A percentile compares a stretch with the other conserved stretches of the same genome.
phyloP scores from a whole-genome alignment of 2,888 invertebrate species.

The Drosophila aldrichi region DNA sequence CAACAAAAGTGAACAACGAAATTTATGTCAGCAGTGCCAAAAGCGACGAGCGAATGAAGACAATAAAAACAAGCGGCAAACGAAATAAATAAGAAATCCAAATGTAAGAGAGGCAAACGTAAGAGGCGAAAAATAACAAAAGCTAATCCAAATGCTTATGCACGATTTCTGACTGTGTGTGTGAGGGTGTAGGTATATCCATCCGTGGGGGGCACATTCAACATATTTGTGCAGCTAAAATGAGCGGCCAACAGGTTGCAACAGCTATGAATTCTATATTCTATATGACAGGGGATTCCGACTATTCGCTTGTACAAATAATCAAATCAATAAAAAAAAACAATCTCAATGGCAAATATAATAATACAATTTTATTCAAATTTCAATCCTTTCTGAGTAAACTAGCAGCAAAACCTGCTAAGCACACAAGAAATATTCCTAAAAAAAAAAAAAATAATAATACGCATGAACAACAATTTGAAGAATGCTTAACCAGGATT shows the following conservation, averaged over 20 bases:
- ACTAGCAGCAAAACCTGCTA: not conserved
- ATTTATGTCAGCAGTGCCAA: constrained; percentile 82
- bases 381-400: not conserved
- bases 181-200: not conserved
- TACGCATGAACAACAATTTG: not conserved
- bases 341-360: not conserved
- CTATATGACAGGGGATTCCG: not conserved
- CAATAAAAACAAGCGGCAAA: constrained; percentile 71
- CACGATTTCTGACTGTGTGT: not conserved
- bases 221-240: constrained; percentile 35
- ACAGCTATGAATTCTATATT: constrained; percentile 23
- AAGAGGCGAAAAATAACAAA: constrained; percentile 32
- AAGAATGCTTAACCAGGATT: constrained; percentile 6
- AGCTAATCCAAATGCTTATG: constrained; percentile 5
- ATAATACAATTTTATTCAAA: not conserved
- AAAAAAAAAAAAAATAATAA: not conserved
- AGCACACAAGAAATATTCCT: not conserved
- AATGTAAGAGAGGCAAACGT: constrained; percentile 48
- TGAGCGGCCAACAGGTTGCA: constrained; percentile 51
- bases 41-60: constrained; percentile 60
- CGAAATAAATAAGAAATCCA: constrained; percentile 67
- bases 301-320: not conserved
- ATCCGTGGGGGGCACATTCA: not conserved
- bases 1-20: constrained; percentile 55
- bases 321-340: not conserved